These are phyloP conservation scores for Athalia cordata DNA, from an alignment of 2,888 invertebrate species.

Conservation along the genomic window DNA sequence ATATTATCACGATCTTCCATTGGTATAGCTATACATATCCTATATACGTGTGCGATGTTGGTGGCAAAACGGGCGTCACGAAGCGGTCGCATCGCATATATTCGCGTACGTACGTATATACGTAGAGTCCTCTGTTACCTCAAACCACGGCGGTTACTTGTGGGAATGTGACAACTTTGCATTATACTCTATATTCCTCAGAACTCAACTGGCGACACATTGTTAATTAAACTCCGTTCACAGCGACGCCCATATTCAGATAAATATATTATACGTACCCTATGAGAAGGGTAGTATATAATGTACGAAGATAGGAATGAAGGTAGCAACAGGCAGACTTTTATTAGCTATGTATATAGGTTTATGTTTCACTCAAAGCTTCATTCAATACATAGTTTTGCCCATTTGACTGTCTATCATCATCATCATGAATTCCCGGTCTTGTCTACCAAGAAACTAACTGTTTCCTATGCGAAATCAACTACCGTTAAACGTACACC, in stretches of 20 bases:
- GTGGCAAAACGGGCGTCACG: no score
- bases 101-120: no score
- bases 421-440: no score
- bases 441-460: no score
- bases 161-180: slow-evolving; percentile 38
- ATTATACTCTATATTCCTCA: slow-evolving; percentile 26
- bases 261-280: neutral
- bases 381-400: neutral
- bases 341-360: neutral
- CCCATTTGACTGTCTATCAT: neutral
- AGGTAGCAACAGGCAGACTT: slow-evolving; percentile 40
- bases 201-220: slow-evolving; percentile 56
- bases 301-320: slow-evolving; percentile 34
- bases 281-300: neutral
- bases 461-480: no score
- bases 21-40: neutral
- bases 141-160: neutral
- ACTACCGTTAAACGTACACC: no score
- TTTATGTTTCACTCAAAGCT: neutral
- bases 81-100: neutral
- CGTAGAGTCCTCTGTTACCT: no score
- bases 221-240: slow-evolving; percentile 70
- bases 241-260: slow-evolving; percentile 60
- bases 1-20: slow-evolving; percentile 10
- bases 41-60: no score